Conservation (phyloP, 2,797 vertebrate species). For the Rhyacichthys aspro region DNA sequence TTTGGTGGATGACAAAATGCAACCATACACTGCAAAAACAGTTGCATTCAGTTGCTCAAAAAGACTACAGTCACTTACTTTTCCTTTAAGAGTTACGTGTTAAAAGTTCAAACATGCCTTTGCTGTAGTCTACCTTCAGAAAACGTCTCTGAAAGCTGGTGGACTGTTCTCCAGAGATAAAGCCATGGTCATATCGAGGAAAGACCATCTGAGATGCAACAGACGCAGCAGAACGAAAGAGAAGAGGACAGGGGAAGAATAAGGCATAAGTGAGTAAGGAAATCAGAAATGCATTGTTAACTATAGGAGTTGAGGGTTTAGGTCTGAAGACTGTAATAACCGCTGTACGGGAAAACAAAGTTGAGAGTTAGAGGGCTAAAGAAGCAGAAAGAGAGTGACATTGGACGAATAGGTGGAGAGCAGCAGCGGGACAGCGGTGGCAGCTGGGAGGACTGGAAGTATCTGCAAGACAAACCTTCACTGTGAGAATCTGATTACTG, state of each 20-base stretch:
- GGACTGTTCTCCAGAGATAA: conserved; percentile 85
- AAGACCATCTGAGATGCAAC: conserved; percentile 86
- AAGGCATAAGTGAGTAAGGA: conserved; percentile 16
- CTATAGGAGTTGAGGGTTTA: conserved; percentile 8
- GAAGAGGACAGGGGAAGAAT: conserved; percentile 8
- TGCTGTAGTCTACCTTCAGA: conserved; percentile 86
- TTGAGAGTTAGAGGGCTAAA: conserved; percentile 17
- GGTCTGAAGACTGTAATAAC: conserved; percentile 5
- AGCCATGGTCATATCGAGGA: conserved; percentile 85
- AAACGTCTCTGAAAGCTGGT: conserved; percentile 82
- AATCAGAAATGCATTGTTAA: conserved; percentile 17
- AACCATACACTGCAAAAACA: too few relatives aligned
- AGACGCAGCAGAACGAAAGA: conserved; percentile 13
- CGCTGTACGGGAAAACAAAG: conserved; percentile 22
- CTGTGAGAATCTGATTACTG: conserved; percentile 86
- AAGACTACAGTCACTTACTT: not conserved
- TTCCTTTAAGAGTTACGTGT: conserved; percentile 16
- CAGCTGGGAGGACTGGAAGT: conserved; percentile 35
- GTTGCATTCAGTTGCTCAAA: too few relatives aligned
- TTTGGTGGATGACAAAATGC: too few relatives aligned
- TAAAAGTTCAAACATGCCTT: conserved; percentile 55
- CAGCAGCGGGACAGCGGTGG: conserved; percentile 35
- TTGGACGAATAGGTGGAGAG: conserved; percentile 43
- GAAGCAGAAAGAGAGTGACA: conserved; percentile 20
- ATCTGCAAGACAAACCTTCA: conserved; percentile 79